phyloP scores from a whole-genome alignment of 1,140 invertebrate genomes.

The Pteromalus puparum region DNA sequence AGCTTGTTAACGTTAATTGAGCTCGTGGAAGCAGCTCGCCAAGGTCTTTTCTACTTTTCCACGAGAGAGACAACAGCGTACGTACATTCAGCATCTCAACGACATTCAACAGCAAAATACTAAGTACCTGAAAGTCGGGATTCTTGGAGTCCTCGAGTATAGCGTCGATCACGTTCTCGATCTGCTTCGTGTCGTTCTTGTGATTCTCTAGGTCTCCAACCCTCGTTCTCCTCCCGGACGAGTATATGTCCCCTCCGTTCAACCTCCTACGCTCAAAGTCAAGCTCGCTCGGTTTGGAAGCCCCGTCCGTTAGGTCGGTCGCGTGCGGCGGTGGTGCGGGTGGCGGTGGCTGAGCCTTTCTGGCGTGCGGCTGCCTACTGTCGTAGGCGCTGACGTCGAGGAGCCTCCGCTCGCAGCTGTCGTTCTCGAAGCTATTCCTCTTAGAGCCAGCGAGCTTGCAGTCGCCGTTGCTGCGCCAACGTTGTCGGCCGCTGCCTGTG shows the following conservation, averaged over 20 bases:
- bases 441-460: constrained; percentile 25
- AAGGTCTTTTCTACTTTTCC: no score
- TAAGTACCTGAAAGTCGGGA: constrained; percentile 70
- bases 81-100: no score
- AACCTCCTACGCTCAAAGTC: constrained; percentile 63
- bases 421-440: constrained; percentile 68
- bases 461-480: constrained; percentile 26
- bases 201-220: constrained; percentile 67
- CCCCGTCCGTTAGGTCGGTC: neutral
- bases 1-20: no score
- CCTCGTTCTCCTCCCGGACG: constrained; percentile 64
- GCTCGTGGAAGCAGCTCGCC: no score
- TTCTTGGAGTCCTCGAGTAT: constrained; percentile 74
- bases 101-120: neutral
- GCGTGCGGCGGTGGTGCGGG: neutral
- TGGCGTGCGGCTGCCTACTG: neutral
- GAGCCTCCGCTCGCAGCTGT: constrained; percentile 50
- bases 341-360: constrained; percentile 9
- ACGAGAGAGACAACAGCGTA: no score
- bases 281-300: neutral
- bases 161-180: constrained; percentile 73
- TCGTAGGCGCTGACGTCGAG: constrained; percentile 50
- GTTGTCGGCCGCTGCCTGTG: neutral
- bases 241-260: constrained; percentile 65
- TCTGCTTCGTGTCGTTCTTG: constrained; percentile 73